Percentiles rank a stretch among this genome's conserved stretches.
phyloP scores from a whole-genome alignment of 2,113 vertebrate species.

The Protobothrops flavoviridis region DNA sequence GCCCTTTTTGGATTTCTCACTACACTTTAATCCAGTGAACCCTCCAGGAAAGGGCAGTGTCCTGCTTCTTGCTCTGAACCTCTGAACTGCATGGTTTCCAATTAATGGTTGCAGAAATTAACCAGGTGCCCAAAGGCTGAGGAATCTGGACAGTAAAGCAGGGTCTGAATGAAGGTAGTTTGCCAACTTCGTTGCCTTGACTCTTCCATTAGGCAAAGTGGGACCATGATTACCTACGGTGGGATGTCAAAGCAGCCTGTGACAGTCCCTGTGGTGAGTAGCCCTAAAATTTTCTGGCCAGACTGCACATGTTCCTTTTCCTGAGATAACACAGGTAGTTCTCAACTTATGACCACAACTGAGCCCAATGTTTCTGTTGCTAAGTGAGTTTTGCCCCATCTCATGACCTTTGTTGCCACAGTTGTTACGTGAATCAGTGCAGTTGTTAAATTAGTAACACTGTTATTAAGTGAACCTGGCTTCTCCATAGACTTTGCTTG shows the following conservation, averaged over 20 bases:
- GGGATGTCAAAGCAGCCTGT: slow-evolving; percentile 96
- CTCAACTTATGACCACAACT: neutral
- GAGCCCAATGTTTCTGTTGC: neutral
- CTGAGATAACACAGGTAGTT: neutral
- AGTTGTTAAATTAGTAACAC: neutral
- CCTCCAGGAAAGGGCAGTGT: neutral
- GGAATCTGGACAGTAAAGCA: neutral
- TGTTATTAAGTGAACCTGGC: neutral
- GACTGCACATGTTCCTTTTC: neutral
- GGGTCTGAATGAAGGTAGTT: neutral
- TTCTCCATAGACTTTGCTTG: neutral
- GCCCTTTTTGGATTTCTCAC: neutral
- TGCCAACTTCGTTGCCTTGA: accelerated
- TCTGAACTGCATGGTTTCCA: neutral
- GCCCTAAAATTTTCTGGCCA: neutral
- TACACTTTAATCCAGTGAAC: neutral
- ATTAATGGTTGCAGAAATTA: neutral
- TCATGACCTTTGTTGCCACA: neutral
- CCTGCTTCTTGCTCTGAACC: neutral
- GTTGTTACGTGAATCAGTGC: neutral
- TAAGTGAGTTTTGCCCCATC: neutral
- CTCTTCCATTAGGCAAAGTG: slow-evolving; percentile 73
- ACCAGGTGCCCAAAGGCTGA: neutral
- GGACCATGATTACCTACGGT: slow-evolving; percentile 95
- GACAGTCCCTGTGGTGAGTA: slow-evolving; percentile 87